Evolutionary conservation across 2,888 invertebrate species (phyloP).

Genomic region (Erynnis tages): DNA sequence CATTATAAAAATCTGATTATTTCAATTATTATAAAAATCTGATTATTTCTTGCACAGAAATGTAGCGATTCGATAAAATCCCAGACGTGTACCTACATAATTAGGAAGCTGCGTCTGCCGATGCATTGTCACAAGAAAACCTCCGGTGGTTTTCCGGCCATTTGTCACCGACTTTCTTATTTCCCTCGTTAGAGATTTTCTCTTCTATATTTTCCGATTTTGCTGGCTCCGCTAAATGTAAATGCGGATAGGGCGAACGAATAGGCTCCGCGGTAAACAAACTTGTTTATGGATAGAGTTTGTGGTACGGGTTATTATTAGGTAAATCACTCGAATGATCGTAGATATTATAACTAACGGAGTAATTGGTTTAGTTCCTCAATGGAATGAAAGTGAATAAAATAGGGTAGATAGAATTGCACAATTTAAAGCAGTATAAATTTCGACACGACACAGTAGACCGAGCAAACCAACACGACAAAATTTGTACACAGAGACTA

Average conservation of each 20-base stretch:
- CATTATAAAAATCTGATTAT: too few species aligned
- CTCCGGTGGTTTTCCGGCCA: conserved; percentile 24
- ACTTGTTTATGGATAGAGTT: conserved; percentile 13
- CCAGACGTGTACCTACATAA: conserved; percentile 9
- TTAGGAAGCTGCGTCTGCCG: conserved; percentile 1
- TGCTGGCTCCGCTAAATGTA: conserved; percentile 28
- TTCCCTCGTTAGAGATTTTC: conserved; percentile 36
- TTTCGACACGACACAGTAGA: too few species aligned
- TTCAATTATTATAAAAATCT: too few species aligned
- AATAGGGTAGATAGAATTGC: too few species aligned
- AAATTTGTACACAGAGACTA: too few species aligned
- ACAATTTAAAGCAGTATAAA: too few species aligned
- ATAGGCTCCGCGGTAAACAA: conserved; percentile 9
- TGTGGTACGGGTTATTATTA: neutral
- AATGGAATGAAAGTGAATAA: too few species aligned
- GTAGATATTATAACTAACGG: too few species aligned
- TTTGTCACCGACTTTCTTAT: conserved; percentile 38
- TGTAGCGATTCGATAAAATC: neutral
- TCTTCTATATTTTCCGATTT: conserved; percentile 34
- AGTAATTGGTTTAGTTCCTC: too few species aligned
- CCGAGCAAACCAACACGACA: too few species aligned
- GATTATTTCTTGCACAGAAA: too few species aligned
- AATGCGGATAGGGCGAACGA: conserved; percentile 8
- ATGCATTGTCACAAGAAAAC: conserved; percentile 11
- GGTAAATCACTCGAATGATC: too few species aligned